Base-by-base conservation (phyloP, 2,113 vertebrate species). In the Indicator maculatus region DNA sequence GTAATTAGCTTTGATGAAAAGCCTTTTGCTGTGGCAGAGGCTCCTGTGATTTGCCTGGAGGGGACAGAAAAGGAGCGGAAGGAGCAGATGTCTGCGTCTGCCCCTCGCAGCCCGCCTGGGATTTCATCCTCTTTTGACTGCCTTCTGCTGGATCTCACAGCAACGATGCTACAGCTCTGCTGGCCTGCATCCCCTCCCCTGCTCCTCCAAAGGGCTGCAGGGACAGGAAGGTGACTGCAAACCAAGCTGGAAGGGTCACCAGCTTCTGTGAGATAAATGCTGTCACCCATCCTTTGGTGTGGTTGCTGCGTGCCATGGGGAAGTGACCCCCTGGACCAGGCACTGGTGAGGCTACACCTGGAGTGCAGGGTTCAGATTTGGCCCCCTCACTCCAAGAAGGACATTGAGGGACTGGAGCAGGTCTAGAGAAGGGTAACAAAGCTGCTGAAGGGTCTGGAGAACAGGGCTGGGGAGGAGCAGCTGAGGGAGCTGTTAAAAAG, bases 1-100 rank as follows among this genome's bases (percentile, higher is more conserved):
- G 38, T 90, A 81, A 83, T 80, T 73, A 71, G 41, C 83, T 91
- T 69, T 77, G 93, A 91, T 89, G 60, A 84, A 95, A 73, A 83
- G 56, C 82, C 77, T 80, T 89, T 89, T 83, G 71, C 71, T 73
- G 58, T 73, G 53, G 81, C n/a, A 70, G 26, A 81, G 52, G 16
- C 44, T 75, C 47, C 78, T 80, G 56, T 58, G 45, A 60, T 89
- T 80, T 77, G 75, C 67, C 77, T 72, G 70, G 70, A 88, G 64
- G 79, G 73, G 50, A 78, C 53, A 72, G 76, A 58, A 47, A 75
- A 75, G 41, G 77, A 70, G 33, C 1, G 3, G 66, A 66, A 79
- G 56, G 73, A 96, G 83, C 82, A 89, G 78, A 83, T 91, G 81
- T 70, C 81, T 65, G 79, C 63, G 52, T 72, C 81, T 75, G 72